Conservation (phyloP, 2,113 vertebrate genomes). For the Pygoscelis antarcticus region DNA sequence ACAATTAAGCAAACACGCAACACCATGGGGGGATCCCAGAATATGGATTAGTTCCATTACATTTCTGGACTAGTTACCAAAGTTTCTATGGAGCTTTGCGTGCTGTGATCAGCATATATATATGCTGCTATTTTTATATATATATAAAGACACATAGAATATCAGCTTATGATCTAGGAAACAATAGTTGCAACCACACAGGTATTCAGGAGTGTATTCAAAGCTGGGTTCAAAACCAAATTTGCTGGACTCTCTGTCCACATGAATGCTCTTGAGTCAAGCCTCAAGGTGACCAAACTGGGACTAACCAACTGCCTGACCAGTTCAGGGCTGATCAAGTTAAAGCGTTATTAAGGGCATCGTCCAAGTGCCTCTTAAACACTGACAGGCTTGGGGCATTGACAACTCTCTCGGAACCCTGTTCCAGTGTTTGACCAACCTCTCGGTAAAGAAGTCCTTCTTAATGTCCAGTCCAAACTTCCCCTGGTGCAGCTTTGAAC, state of each 20-base stretch:
- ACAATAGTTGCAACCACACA: background rate
- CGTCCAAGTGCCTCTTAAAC: no score
- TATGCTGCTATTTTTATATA: no score
- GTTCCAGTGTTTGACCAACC: no score
- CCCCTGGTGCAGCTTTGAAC: no score
- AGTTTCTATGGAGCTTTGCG: background rate
- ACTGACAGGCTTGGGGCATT: no score
- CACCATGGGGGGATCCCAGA: background rate
- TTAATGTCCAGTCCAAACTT: no score
- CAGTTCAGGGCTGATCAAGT: no score
- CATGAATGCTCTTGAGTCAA: background rate
- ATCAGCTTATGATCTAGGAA: background rate
- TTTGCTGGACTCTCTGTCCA: background rate
- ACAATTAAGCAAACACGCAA: rapidly evolving
- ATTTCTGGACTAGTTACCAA: background rate
- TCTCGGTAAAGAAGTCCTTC: no score
- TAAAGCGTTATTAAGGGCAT: no score
- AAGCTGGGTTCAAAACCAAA: background rate
- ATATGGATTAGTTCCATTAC: background rate
- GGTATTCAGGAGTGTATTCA: background rate
- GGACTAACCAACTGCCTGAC: no score
- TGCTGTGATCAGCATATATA: no score
- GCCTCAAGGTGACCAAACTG: background rate
- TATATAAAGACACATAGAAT: background rate
- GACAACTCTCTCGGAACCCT: no score